Conservation (phyloP, 2,113 vertebrate species). For the Symphodus melops region DNA sequence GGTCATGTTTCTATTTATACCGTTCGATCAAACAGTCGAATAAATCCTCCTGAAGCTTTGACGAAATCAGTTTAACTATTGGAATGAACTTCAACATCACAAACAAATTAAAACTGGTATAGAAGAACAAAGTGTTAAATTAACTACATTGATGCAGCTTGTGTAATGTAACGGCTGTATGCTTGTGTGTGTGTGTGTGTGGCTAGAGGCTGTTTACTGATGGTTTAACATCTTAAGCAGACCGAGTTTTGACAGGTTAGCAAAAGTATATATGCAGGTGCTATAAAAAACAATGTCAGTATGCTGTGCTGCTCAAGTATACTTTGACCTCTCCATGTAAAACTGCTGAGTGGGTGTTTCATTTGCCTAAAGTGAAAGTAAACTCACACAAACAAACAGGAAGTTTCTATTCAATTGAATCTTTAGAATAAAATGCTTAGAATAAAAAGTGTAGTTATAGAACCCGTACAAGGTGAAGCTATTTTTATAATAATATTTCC, state of each 20-base stretch:
- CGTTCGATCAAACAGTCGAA: neutral
- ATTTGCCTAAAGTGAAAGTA: conserved; percentile 44
- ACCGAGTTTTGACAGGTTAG: neutral
- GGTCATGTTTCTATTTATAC: conserved; percentile 2
- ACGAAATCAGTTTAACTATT: neutral
- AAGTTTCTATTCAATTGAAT: too few relatives aligned
- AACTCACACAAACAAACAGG: conserved; percentile 37
- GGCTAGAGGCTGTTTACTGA: neutral
- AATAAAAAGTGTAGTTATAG: neutral
- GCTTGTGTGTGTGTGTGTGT: neutral
- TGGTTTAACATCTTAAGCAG: neutral
- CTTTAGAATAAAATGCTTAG: conserved; percentile 8
- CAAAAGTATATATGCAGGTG: neutral
- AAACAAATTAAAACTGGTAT: neutral
- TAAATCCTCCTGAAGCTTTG: neutral
- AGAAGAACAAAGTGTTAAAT: too few relatives aligned
- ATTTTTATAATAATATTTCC: neutral
- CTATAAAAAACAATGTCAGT: neutral
- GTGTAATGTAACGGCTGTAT: neutral
- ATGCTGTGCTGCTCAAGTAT: neutral
- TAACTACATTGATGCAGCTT: neutral
- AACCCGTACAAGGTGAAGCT: too few relatives aligned
- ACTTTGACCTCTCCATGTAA: neutral
- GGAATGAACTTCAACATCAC: neutral
- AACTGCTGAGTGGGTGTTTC: neutral